Percentiles rank a stretch among this genome's conserved stretches.
phyloP scores from a whole-genome alignment of 2,113 vertebrate species.

The Corythornis madagascariensis region DNA sequence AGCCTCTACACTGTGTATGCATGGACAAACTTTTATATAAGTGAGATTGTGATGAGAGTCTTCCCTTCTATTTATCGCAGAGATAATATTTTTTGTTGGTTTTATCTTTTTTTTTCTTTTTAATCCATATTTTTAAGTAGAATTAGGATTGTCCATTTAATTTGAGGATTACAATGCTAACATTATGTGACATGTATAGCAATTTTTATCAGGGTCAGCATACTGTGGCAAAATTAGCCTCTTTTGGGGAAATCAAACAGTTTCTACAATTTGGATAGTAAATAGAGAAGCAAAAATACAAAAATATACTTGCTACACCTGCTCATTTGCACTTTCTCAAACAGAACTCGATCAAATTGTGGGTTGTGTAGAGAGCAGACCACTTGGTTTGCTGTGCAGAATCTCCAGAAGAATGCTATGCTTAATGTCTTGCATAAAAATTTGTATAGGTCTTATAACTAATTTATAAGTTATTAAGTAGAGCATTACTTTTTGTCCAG shows the following conservation, averaged over 20 bases:
- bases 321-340: background rate
- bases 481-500: background rate
- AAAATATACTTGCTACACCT: background rate
- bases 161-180: background rate
- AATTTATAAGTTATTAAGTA: background rate
- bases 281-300: conserved; percentile 13
- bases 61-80: background rate
- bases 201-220: background rate
- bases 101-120: background rate
- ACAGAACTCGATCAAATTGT: background rate
- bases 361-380: background rate
- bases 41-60: background rate
- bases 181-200: background rate
- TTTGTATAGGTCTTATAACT: background rate
- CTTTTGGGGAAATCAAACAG: background rate
- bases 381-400: background rate
- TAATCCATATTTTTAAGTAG: background rate
- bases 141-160: background rate
- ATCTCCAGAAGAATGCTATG: background rate
- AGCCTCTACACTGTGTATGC: fast-evolving
- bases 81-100: background rate
- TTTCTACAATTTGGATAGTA: background rate
- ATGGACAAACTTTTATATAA: background rate
- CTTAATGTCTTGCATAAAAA: background rate
- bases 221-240: background rate